Evolutionary conservation across 2,113 vertebrate species (phyloP), one percentile per base, ranked within the genome.

Genomic region (Trichomycterus rosablanca): DNA sequence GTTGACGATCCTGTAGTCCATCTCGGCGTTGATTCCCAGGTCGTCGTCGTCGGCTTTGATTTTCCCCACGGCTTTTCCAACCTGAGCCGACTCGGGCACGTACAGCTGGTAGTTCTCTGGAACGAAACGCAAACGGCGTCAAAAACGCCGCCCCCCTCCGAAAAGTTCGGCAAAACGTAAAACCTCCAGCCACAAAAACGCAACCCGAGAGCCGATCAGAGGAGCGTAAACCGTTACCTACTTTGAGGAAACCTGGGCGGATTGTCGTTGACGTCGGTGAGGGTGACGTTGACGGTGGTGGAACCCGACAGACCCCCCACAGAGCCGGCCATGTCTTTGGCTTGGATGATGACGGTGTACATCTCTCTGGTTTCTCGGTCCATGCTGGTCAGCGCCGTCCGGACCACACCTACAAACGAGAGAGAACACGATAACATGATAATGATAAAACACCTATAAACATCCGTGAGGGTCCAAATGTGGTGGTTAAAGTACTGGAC

Each of bases 321-420:
- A 49, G 92, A 92, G 26, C 93, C 93, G n/a, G 91, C 93, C 93
- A 97, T 97, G 78, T 97, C 93, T 88, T 97, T 97, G 86, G 93
- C 93, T 88, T 97, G 93, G 83, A 97, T 89, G 74, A 97, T 87
- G 74, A 97, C 87, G 0, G 86, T 83, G 74, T 95, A 97, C 74
- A 89, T 88, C 56, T 93, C 91, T 85, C 89, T 87, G 69, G 86
- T 89, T 87, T 97, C 93, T 71, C 93, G 87, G 77, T 97, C 93
- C 92, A 97, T 89, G 71, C 92, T 92, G 55, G 90, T 86, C 82
- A 93, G 79, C 28, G 91, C 92, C 22, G 93, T 95, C 65, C 93
- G 86, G 72, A 97, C 95, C 76, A 93, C 83, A 66, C 93, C 93
- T 95, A 80, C 5, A 76, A 79, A 18, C 45, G 23, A 75, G 37